A percentile compares a stretch with the other conserved stretches of the same genome.
Conservation (phyloP, 53 echinoderm and acorn worm genomes). For the Hippasteria phrygiana region DNA sequence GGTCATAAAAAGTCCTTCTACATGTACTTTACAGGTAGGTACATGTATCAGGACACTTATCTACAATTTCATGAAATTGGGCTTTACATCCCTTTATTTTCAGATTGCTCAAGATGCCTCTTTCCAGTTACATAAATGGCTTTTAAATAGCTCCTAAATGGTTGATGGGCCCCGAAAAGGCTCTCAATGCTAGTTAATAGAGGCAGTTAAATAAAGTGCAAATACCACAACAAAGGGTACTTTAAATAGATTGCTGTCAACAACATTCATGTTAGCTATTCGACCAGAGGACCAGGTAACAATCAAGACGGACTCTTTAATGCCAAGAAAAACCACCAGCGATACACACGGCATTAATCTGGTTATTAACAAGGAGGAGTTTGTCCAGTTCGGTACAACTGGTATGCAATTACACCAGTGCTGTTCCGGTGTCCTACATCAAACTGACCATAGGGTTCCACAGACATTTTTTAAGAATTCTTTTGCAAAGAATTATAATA, state of each 20-base stretch:
- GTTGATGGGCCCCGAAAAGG: constrained; percentile 19
- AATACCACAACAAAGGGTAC: neutral
- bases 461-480: too few species aligned
- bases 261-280: neutral
- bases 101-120: constrained; percentile 1
- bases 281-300: neutral
- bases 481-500: too few species aligned
- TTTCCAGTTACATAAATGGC: neutral
- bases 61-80: too few species aligned
- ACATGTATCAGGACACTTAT: too few species aligned
- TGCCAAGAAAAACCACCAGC: neutral
- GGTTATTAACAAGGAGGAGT: neutral
- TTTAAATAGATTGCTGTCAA: constrained; percentile 39
- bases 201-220: constrained; percentile 50
- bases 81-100: neutral
- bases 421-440: neutral
- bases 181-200: neutral
- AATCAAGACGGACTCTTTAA: neutral
- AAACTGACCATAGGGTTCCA: too few species aligned
- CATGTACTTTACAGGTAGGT: too few species aligned
- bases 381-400: neutral
- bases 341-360: too few species aligned
- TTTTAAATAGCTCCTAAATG: constrained; percentile 6
- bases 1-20: too few species aligned
- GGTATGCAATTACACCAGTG: neutral